Conservation (phyloP, 2,888 invertebrate species). For the Melipona bicolor region DNA sequence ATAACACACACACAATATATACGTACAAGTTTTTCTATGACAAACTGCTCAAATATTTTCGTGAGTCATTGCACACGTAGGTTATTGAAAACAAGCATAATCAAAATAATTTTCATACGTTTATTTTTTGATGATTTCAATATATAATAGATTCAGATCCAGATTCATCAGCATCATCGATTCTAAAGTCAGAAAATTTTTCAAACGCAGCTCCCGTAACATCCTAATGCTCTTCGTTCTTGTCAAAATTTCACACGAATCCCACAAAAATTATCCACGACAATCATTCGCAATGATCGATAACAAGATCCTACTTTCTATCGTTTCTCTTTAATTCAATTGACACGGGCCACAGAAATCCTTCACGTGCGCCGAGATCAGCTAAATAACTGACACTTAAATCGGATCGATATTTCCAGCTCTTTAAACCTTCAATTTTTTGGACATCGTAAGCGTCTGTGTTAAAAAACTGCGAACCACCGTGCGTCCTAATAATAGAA, state of each 20-base stretch:
- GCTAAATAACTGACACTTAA: slow-evolving; percentile 18
- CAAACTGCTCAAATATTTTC: no score
- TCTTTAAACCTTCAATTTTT: background rate
- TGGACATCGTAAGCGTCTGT: background rate
- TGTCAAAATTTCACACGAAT: no score
- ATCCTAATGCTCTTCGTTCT: background rate
- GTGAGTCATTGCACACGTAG: background rate
- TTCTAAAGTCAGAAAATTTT: background rate
- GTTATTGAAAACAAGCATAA: background rate
- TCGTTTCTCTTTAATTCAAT: background rate
- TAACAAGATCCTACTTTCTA: background rate
- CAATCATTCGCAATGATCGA: background rate
- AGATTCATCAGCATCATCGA: background rate
- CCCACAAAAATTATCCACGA: background rate
- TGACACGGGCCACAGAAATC: no score
- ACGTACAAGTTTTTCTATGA: no score
- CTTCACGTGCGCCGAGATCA: background rate
- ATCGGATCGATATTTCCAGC: slow-evolving; percentile 14
- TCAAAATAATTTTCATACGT: background rate
- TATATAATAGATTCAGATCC: background rate
- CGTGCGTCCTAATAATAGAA: background rate
- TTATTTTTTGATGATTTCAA: background rate
- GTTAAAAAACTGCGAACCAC: background rate
- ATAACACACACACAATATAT: no score
- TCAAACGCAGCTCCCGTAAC: background rate